Evolutionary conservation across 1,140 invertebrate species (phyloP).

Genomic region (Philotrypesis tridentata): DNA sequence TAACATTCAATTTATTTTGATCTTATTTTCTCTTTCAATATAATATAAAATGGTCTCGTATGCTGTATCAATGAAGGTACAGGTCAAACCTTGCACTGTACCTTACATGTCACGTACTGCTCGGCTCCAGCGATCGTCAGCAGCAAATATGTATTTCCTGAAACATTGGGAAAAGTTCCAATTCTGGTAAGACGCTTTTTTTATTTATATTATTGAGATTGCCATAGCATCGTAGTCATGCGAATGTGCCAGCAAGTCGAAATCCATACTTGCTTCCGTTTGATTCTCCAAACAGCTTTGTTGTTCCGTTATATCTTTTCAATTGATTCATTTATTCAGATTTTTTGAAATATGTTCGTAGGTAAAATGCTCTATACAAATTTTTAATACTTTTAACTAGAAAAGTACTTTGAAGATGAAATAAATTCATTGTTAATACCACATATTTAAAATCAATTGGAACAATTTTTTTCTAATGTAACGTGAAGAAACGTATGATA

Average conservation of each 20-base stretch:
- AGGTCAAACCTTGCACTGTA: not conserved
- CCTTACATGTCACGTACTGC: not conserved
- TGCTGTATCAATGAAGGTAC: not conserved
- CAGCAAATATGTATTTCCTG: conserved; percentile 57
- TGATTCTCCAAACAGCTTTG: not conserved
- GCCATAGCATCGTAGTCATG: not conserved
- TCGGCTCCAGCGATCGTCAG: not conserved
- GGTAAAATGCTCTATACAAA: too few relatives aligned
- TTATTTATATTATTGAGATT: conserved; percentile 50
- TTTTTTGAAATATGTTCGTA: too few relatives aligned
- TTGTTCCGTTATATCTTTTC: not conserved
- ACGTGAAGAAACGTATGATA: too few relatives aligned
- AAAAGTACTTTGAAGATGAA: too few relatives aligned
- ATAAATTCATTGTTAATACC: too few relatives aligned
- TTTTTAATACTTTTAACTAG: too few relatives aligned
- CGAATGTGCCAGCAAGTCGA: not conserved
- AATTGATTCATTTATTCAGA: not conserved
- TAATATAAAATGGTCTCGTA: too few relatives aligned
- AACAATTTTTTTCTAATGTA: too few relatives aligned
- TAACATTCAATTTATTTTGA: too few relatives aligned
- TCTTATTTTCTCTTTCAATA: not conserved
- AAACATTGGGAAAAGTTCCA: conserved; percentile 54
- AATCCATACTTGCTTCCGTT: not conserved
- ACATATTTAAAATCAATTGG: too few relatives aligned
- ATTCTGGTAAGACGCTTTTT: conserved; percentile 47